Evolutionary conservation across 1,140 invertebrate genomes (phyloP), one percentile per base, ranked within the genome.

Genomic region (Drosophila bocki): DNA sequence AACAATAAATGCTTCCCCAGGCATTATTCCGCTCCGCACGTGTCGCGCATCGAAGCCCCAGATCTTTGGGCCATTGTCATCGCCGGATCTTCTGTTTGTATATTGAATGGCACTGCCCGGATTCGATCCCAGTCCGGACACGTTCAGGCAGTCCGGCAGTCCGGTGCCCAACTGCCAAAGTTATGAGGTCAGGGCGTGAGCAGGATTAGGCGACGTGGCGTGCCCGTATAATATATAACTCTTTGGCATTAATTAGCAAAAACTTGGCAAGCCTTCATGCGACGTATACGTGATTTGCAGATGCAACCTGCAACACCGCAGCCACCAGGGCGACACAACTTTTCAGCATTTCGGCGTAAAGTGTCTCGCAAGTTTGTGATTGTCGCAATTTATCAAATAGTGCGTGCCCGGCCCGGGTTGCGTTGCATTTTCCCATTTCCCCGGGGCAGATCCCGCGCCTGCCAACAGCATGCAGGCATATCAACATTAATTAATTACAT

Each of bases 221-320:
- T 72, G 72, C 61, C 57, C 32, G 54, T 64, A 69, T 65, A 70
- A 70, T 68, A 53, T 80, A 64, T 50, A 81, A 74, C 65, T 71
- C 83, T 80, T 75, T 78, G 78, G 80, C 85, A 79, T 81, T 90
- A 88, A 88, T 90, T 90, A 85, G 78, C 80, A 45, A 48, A 71
- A 81, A 74, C 58, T 80, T 76, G 50, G 44, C 42, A 71, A 44
- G 77, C 69, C 59, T 26, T 67, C 56, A 37, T 61, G 76, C 48
- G 67, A 19, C 44, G 76, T 68, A 53, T 75, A 88, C 84, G 84
- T 88, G 85, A 88, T 74, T 76, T 80, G 79, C 45, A 57, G 64
- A 19, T 65, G 60, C 78, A 74, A 35, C 59, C 48, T 50, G 39
- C 44, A 54, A 26, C 29, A 41, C 29, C 17, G 15, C 29, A 2